A percentile compares a stretch with the other conserved stretches of the same genome.
These are phyloP conservation scores for Halyomorpha halys DNA, from an alignment of 1,140 invertebrate genomes.

Conservation along the genomic window DNA sequence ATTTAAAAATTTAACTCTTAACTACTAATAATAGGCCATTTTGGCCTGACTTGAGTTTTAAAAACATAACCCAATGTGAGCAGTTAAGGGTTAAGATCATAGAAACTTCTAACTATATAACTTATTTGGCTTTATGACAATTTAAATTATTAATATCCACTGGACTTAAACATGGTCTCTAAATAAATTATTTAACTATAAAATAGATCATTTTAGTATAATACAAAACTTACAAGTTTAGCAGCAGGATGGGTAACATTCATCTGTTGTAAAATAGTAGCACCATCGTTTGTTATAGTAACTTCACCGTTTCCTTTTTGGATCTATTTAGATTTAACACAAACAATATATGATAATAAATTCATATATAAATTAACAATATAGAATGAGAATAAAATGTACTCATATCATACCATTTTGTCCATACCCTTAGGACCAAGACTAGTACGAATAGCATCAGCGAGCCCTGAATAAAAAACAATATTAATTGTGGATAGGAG, in stretches of 20 bases:
- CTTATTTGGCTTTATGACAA: too few species aligned
- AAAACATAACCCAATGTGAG: too few species aligned
- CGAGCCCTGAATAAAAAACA: constrained; percentile 67
- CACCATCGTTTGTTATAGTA: constrained; percentile 99
- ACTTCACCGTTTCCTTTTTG: constrained; percentile 95
- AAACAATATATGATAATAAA: background rate
- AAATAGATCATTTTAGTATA: background rate
- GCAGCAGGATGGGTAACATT: constrained; percentile 97
- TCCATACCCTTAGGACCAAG: constrained; percentile 98
- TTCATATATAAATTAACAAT: constrained; percentile 15
- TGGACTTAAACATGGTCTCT: too few species aligned
- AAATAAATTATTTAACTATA: background rate
- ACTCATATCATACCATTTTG: constrained; percentile 78
- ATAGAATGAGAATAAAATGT: constrained; percentile 23
- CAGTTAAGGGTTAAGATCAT: background rate
- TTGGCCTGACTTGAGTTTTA: too few species aligned
- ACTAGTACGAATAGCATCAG: constrained; percentile 97
- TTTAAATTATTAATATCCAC: too few species aligned
- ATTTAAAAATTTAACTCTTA: too few species aligned
- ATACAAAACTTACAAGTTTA: constrained; percentile 76
- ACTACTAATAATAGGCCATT: too few species aligned
- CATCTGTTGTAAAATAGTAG: constrained; percentile 98
- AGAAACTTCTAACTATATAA: too few species aligned
- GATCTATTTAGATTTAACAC: constrained; percentile 51
- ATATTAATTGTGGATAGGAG: background rate